phyloP scores from a whole-genome alignment of 2,113 vertebrate species.

The Lepus americanus region DNA sequence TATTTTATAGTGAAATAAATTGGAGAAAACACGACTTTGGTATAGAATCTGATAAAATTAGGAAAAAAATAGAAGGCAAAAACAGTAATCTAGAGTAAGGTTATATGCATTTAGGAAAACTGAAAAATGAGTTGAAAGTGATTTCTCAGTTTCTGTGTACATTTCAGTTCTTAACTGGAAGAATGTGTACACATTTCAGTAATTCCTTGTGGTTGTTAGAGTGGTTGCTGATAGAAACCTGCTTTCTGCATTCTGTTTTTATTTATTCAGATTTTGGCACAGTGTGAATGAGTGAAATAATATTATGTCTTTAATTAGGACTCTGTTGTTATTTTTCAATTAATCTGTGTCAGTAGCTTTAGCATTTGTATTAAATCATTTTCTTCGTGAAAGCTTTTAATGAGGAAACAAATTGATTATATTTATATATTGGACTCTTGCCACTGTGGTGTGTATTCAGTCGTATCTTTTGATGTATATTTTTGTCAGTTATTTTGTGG shows the following conservation, averaged over 20 bases:
- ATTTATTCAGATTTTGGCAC: conserved; percentile 28
- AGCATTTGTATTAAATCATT: conserved; percentile 85
- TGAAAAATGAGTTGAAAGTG: conserved; percentile 50
- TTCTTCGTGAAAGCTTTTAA: conserved; percentile 87
- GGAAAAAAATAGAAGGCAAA: background rate
- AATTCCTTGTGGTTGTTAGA: conserved; percentile 11
- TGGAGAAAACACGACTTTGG: conserved; percentile 2
- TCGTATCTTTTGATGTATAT: conserved; percentile 75
- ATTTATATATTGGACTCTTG: conserved; percentile 83
- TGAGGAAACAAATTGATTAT: conserved; percentile 84
- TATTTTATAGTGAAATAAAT: conserved; percentile 9
- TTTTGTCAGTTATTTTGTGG: conserved; percentile 67
- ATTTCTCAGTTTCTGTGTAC: background rate
- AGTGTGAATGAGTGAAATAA: conserved; percentile 78
- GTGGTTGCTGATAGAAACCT: background rate
- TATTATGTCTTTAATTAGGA: conserved; percentile 82
- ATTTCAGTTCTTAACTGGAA: conserved; percentile 38
- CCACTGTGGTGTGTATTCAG: conserved; percentile 68
- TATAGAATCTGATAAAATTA: background rate
- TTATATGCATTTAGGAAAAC: conserved; percentile 15
- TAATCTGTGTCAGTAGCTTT: conserved; percentile 83
- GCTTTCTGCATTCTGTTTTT: conserved; percentile 22
- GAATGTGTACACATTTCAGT: background rate
- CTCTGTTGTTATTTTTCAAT: conserved; percentile 82
- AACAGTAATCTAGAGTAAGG: background rate